Conservation (phyloP, 2,888 invertebrate species). For the Abscondita cerata region DNA sequence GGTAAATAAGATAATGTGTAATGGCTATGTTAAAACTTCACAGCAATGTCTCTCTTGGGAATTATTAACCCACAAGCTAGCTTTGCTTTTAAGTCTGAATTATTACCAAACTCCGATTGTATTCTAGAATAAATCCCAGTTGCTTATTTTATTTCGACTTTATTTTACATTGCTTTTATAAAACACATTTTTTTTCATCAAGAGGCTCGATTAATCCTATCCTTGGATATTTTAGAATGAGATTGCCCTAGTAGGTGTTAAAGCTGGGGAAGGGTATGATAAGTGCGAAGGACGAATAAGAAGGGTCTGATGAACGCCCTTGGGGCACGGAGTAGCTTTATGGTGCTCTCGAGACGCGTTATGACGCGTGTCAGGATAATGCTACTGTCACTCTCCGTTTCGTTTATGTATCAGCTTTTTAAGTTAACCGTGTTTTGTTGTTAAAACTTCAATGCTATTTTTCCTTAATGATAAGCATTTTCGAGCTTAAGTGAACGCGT, state of each 20-base stretch:
- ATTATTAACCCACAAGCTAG: constrained; percentile 24
- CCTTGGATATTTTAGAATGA: constrained; percentile 24
- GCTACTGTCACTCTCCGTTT: constrained; percentile 32
- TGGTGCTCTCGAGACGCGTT: constrained; percentile 44
- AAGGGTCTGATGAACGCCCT: constrained; percentile 45
- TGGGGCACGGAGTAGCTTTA: constrained; percentile 48
- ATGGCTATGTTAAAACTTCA: constrained; percentile 22
- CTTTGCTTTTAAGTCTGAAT: constrained; percentile 21
- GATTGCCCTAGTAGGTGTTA: constrained; percentile 25
- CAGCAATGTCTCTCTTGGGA: constrained; percentile 9
- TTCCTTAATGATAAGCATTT: neutral
- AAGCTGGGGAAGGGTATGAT: constrained; percentile 26
- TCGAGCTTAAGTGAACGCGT: too few relatives aligned
- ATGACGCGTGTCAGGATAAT: constrained; percentile 39
- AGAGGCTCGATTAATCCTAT: constrained; percentile 25
- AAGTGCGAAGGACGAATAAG: constrained; percentile 32
- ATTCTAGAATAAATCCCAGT: neutral
- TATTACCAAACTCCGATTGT: constrained; percentile 23
- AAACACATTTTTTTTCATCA: constrained; percentile 15
- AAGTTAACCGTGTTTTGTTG: constrained; percentile 7
- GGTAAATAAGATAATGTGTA: constrained; percentile 6
- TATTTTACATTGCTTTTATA: neutral
- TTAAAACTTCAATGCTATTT: neutral
- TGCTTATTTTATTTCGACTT: neutral
- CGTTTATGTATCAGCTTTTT: constrained; percentile 27